A percentile compares a stretch with the other conserved stretches of the same genome.
These are phyloP conservation scores for Ciconia boyciana DNA, from an alignment of 2,113 vertebrate species.

Conservation along the genomic window DNA sequence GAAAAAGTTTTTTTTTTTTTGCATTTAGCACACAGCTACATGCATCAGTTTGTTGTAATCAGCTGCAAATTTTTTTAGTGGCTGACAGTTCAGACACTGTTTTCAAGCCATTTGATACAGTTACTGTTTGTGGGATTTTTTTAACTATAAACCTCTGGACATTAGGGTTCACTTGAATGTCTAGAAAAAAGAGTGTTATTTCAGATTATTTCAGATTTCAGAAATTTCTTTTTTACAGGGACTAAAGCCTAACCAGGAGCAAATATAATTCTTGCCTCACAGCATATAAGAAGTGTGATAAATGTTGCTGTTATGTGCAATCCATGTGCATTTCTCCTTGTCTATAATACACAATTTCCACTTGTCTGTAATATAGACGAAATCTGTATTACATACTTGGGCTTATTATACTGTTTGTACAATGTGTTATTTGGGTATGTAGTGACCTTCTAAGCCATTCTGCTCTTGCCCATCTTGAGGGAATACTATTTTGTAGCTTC, in stretches of 20 bases:
- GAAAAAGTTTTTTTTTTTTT: not conserved
- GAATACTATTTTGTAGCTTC: not conserved
- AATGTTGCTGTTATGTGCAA: not conserved
- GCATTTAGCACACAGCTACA: not conserved
- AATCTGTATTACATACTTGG: not conserved
- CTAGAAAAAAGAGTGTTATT: not conserved
- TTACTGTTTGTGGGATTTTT: not conserved
- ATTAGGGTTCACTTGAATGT: not conserved
- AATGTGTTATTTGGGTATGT: not conserved
- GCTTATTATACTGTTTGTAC: not conserved
- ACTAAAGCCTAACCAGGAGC: not conserved
- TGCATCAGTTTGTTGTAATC: not conserved
- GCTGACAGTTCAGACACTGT: not conserved
- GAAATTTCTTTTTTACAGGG: not conserved
- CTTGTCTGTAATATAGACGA: not conserved
- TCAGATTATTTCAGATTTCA: not conserved
- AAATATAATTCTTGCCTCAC: not conserved
- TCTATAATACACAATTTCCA: not conserved
- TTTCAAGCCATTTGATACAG: not conserved
- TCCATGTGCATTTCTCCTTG: not conserved
- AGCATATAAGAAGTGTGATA: not conserved
- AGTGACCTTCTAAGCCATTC: not conserved
- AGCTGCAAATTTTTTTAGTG: not conserved
- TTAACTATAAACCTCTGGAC: not conserved
- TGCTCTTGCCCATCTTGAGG: not conserved